Evolutionary conservation across 2,888 invertebrate genomes (phyloP), one percentile per base, ranked within the genome.

Genomic region (Macrophya annulata): DNA sequence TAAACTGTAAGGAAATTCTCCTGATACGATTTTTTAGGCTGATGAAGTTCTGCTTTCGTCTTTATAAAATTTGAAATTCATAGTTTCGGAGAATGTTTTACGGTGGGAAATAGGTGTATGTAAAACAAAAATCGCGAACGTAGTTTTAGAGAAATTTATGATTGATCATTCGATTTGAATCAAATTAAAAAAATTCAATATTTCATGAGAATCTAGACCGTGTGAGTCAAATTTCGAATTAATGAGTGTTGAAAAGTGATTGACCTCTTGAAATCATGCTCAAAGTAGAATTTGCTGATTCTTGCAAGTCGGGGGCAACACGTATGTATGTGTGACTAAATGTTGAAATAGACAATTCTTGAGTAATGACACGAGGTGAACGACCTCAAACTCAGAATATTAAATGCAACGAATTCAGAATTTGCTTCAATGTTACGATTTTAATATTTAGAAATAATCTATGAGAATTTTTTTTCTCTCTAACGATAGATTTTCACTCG

Each of bases 281-380:
- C 83, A 83, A 83, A 71, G 83, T 68, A 83, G 31, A 83, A 83
- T 83, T 48, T 83, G 83, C 83, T 83, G 83, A 83, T 48, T 71
- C 83, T 25, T 83, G 48, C 81, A 81, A 59, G 62, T 62, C 21
- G 6, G 43, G 15, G 62, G 43, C 40, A 8, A 62, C 8, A 10
- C 43, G 4, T 43, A 77, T 31, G 4, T 43, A 77, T 31, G 77
- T 77, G 37, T 51, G 51, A 62, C 43, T 55, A 48, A 83, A 83
- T 62, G 83, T 83, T 48, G 83, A 83, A 65, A 68, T 83, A 45
- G 31, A 37, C 45, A 48, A 40, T 81, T 81, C 59, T 6, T 51
- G 77, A 62, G 31, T n/a, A 71, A 83, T 37, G 45, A 83, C 21
- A 48, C 83, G 48, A 83, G 83, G 45, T 83, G 31, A 83, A 83